A percentile compares a stretch with the other conserved stretches of the same genome.
These are phyloP conservation scores for Myotis yumanensis DNA, from an alignment of 2,113 vertebrate genomes.

Conservation along the genomic window DNA sequence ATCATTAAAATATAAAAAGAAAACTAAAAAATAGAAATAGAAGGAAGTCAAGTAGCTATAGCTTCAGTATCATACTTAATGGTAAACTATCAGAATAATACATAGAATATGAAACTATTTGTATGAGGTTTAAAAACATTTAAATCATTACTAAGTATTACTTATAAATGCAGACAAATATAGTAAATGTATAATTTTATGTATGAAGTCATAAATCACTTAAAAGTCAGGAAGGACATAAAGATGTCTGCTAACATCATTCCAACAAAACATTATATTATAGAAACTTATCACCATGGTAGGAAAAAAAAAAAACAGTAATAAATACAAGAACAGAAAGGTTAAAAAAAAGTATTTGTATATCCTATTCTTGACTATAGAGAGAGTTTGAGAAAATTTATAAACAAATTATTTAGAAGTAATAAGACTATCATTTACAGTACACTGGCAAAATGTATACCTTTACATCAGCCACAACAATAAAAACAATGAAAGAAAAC, in stretches of 20 bases:
- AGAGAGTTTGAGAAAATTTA: neutral
- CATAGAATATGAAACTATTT: neutral
- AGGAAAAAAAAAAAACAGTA: neutral
- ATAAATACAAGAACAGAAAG: neutral
- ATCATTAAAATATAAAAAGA: neutral
- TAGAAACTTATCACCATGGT: neutral
- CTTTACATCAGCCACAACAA: neutral
- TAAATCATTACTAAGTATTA: neutral
- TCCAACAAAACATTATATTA: neutral
- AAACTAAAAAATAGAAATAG: neutral
- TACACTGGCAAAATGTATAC: neutral
- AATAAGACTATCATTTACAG: neutral
- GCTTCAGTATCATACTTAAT: neutral
- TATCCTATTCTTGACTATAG: neutral
- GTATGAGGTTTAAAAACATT: neutral
- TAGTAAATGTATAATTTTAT: neutral
- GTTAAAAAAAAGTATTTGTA: neutral
- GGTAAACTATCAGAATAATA: neutral
- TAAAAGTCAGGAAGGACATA: neutral
- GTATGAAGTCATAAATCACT: neutral
- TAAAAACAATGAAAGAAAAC: neutral
- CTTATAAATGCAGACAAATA: neutral
- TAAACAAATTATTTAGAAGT: constrained; percentile 7
- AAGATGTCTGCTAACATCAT: neutral
- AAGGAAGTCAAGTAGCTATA: neutral